A percentile compares a stretch with the other conserved stretches of the same genome.
Evolutionary conservation across 1,140 invertebrate genomes (phyloP).

Genomic region (Polypedilum pembai): DNA sequence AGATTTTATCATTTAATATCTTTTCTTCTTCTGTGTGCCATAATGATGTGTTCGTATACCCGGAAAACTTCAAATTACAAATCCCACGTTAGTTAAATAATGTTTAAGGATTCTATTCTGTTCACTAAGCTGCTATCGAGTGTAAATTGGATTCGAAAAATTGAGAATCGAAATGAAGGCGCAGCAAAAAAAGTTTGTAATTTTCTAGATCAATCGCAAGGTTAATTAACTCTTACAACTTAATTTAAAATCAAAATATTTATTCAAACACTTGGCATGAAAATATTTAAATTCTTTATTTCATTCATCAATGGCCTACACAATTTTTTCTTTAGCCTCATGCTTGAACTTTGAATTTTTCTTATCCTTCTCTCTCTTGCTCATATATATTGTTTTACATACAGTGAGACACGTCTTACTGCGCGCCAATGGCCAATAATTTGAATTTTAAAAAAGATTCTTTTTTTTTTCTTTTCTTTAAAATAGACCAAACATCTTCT

Average conservation of each 20-base stretch:
- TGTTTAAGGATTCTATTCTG: background rate
- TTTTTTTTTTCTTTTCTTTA: constrained; percentile 3
- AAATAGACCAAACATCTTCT: constrained; percentile 9
- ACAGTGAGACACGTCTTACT: constrained; percentile 39
- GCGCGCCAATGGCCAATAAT: constrained; percentile 36
- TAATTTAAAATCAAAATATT: too few relatives aligned
- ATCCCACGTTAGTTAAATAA: background rate
- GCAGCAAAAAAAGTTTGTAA: too few relatives aligned
- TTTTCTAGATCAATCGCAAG: too few relatives aligned
- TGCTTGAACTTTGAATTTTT: too few relatives aligned
- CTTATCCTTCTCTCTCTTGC: too few relatives aligned
- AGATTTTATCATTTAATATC: constrained; percentile 27
- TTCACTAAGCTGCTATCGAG: background rate
- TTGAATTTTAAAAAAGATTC: constrained; percentile 36
- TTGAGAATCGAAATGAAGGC: too few relatives aligned
- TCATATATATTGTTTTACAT: constrained; percentile 29
- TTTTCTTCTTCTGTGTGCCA: background rate
- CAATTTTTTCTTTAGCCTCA: too few relatives aligned
- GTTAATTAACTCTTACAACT: too few relatives aligned
- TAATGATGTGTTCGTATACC: background rate
- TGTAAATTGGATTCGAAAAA: background rate
- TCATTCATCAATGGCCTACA: too few relatives aligned
- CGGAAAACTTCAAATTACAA: constrained; percentile 1
- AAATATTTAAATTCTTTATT: too few relatives aligned
- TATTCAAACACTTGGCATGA: too few relatives aligned